Percentiles rank a stretch among this genome's conserved stretches.
These are phyloP conservation scores for Thryonomys swinderianus DNA, from an alignment of 2,113 vertebrate genomes.

Conservation along the genomic window DNA sequence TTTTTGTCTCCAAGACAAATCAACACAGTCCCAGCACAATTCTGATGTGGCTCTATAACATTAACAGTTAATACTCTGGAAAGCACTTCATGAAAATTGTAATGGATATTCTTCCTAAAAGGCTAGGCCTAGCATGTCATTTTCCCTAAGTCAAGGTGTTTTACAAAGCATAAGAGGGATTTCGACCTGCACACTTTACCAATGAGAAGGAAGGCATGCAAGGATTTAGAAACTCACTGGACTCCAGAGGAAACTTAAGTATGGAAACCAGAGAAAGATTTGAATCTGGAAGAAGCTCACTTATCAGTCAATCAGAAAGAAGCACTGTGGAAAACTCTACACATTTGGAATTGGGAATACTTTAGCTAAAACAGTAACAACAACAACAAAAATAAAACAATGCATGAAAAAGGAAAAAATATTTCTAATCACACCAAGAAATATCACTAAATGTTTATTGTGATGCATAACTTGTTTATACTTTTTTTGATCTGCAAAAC, in stretches of 20 bases:
- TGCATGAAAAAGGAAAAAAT: not conserved
- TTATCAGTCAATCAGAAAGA: not conserved
- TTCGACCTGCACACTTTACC: not conserved
- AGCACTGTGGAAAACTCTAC: not conserved
- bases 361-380: not conserved
- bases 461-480: not conserved
- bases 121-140: not conserved
- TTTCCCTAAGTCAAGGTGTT: not conserved
- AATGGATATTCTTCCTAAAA: not conserved
- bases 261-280: not conserved
- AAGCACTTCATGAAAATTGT: not conserved
- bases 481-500: not conserved
- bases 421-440: not conserved
- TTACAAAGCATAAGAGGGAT: not conserved
- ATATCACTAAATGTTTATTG: not conserved
- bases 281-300: not conserved
- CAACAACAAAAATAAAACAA: not conserved
- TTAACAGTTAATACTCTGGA: not conserved
- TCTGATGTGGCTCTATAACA: not conserved
- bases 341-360: not conserved
- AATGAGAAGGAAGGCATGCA: not conserved
- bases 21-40: not conserved
- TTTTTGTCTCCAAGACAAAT: not conserved
- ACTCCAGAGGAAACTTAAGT: not conserved
- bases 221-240: not conserved